These are phyloP conservation scores for Gymnarchus niloticus DNA, from an alignment of 2,113 vertebrate genomes.

Conservation along the genomic window DNA sequence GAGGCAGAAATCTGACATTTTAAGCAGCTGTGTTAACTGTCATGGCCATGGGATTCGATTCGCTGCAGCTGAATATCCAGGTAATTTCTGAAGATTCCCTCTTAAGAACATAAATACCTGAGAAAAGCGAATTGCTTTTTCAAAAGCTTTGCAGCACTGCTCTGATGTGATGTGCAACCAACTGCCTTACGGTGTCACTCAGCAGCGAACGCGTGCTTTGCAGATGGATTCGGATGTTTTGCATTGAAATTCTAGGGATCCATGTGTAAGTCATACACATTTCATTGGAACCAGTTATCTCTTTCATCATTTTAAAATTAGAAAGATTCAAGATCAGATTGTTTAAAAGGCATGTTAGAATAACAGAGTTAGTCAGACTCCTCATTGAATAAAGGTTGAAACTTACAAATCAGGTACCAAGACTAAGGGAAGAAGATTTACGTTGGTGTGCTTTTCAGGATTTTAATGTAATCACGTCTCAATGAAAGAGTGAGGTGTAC, in stretches of 20 bases:
- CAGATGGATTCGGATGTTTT: not conserved
- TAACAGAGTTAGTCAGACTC: not conserved
- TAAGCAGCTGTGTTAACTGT: not conserved
- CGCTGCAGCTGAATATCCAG: not conserved
- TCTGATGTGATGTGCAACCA: not conserved
- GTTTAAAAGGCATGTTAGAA: not conserved
- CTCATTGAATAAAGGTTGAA: too few relatives aligned
- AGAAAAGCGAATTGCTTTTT: not conserved
- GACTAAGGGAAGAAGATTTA: not conserved
- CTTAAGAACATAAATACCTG: not conserved
- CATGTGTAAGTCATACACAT: not conserved
- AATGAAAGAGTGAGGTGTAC: not conserved
- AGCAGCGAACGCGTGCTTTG: not conserved
- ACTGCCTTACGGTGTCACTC: not conserved
- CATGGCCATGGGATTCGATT: not conserved
- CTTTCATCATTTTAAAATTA: not conserved
- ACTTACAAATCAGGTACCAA: not conserved
- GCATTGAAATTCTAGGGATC: not conserved
- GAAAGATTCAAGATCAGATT: not conserved
- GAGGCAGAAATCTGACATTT: not conserved
- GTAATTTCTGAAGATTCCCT: not conserved
- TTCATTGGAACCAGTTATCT: not conserved
- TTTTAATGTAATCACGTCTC: not conserved
- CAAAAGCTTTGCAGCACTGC: not conserved
- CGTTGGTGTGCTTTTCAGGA: not conserved